Evolutionary conservation across 35 echinoderm and acorn worm species (phyloP), one percentile per base, ranked within the genome.

Genomic region (Ptychodera flava): DNA sequence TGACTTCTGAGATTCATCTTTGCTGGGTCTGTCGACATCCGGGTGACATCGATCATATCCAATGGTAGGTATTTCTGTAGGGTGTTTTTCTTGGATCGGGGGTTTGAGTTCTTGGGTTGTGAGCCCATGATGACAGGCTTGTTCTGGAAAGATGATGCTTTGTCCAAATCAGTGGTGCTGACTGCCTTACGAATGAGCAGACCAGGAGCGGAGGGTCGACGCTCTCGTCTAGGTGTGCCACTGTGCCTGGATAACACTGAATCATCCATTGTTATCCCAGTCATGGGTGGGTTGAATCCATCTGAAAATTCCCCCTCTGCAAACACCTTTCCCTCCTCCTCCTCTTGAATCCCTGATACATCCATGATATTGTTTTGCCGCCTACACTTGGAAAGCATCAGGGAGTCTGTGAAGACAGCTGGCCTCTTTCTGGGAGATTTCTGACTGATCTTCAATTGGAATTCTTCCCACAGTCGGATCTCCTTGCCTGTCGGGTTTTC

Each of bases 401-500:
- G 22, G 6, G 45, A 64, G 22, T 64, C 45, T 22, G 45, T 64
- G 22, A 64, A 64, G 6, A 22, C 22, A 12, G 6, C 45, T 22
- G 45, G 22, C 22, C 45, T 64, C 22, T 64, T 64, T 22, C 45
- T 85, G 29, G 34, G 16, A 29, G 35, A 84, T 34, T 82, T 77
- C n/a, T 85, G 35, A n/a, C 83, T 79, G 1, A 84, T 83, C 82
- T 90, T 81, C 0, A 34, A 36, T 35, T 90, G 53, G 64, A 94
- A 94, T 16, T 90, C 89, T 37, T 94, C 38, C 88, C 89, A 94
- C 1, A 84, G 0, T 35, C 78, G 78, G 31, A 90, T 77, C 53
- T 94, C 85, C 36, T 90, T 52, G 0, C 80, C 38, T 52, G 76
- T 77, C 30, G 92, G 92, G 84, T 88, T 87, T 34, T 91, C 92